Conservation (phyloP, 2,113 vertebrate species). For the Amblyopsis rosae region DNA sequence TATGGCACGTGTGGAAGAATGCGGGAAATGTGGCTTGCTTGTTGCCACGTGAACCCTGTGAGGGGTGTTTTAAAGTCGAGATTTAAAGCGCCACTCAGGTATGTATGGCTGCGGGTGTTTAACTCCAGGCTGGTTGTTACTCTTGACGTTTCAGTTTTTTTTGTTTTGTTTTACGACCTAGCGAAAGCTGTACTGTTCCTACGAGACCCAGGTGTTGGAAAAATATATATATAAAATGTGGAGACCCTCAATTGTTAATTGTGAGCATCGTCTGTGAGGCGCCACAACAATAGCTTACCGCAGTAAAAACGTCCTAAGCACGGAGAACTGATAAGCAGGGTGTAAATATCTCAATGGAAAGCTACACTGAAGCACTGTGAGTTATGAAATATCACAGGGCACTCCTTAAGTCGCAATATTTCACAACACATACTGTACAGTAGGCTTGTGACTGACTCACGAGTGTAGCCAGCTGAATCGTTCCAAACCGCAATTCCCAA, state of each 20-base stretch:
- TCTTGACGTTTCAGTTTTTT: neutral
- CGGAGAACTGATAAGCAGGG: conserved; percentile 24
- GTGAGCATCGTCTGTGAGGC: conserved; percentile 34
- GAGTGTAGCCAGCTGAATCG: no score
- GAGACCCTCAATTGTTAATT: conserved; percentile 47
- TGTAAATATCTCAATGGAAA: conserved; percentile 30
- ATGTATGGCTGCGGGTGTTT: conserved; percentile 29
- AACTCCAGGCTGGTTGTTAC: conserved; percentile 43
- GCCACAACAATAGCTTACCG: conserved; percentile 14
- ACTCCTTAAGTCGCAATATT: neutral
- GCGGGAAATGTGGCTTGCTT: conserved; percentile 56
- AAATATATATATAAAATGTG: conserved; percentile 15
- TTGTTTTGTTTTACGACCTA: neutral
- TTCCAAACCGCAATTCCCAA: no score
- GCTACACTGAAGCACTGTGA: conserved; percentile 24
- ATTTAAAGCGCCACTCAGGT: conserved; percentile 54
- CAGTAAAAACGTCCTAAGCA: conserved; percentile 28
- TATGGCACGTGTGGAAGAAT: conserved; percentile 53
- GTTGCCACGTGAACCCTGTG: conserved; percentile 59
- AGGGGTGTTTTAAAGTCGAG: conserved; percentile 51
- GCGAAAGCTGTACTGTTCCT: conserved; percentile 49
- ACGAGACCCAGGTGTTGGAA: conserved; percentile 39
- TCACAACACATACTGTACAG: no score
- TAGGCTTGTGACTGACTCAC: no score
- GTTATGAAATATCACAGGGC: conserved; percentile 1